Conservation (phyloP, 2,113 vertebrate genomes). For the Murina feae region DNA sequence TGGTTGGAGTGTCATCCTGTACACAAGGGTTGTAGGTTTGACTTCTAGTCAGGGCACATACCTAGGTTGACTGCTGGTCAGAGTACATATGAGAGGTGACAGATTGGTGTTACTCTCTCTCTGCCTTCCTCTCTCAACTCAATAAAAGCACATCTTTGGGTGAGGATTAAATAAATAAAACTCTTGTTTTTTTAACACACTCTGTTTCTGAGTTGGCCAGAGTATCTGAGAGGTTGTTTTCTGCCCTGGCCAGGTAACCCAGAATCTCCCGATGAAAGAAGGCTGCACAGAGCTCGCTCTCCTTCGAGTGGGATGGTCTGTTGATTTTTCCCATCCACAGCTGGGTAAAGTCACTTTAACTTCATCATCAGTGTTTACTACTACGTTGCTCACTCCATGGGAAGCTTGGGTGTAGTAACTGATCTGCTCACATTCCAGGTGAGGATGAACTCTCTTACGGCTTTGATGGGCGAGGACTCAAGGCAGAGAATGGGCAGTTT, state of each 20-base stretch:
- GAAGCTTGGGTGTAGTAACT: not conserved
- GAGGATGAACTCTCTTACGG: conserved; percentile 88
- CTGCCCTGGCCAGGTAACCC: conserved; percentile 78
- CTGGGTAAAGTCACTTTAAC: conserved; percentile 82
- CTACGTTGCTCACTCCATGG: not conserved
- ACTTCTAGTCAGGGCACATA: not conserved
- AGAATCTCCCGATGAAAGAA: conserved; percentile 79
- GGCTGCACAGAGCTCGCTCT: conserved; percentile 76
- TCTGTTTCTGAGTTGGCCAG: not conserved
- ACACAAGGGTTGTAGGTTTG: not conserved
- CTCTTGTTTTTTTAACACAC: not conserved
- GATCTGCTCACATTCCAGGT: conserved; percentile 76
- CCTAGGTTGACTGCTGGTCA: not conserved
- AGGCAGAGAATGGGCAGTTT: conserved; percentile 83
- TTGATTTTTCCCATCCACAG: conserved; percentile 81
- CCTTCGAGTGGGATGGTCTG: conserved; percentile 90
- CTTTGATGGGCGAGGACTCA: conserved; percentile 86
- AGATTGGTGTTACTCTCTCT: not conserved
- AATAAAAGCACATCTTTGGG: not conserved
- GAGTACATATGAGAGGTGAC: not conserved
- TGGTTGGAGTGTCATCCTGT: not conserved
- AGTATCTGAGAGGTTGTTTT: not conserved
- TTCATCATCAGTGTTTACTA: not conserved
- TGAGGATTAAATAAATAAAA: not conserved
- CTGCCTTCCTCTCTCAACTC: not conserved